Evolutionary conservation across 2,797 vertebrate species (phyloP).

Genomic region (Tachyglossus aculeatus): DNA sequence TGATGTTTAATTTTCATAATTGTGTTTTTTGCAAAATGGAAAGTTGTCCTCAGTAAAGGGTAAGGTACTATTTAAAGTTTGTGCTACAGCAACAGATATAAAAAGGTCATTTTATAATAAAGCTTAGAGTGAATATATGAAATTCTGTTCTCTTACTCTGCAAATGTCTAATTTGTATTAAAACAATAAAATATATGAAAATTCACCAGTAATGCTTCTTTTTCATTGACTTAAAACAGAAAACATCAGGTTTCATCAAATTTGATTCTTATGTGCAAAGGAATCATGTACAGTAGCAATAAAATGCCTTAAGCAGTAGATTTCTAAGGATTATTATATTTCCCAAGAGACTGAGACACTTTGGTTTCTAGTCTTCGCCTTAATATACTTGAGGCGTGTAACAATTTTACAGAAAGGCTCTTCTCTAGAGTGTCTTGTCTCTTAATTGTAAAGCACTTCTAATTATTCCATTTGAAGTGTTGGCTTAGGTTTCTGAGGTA

Average conservation of each 20-base stretch:
- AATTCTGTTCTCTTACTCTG: not conserved
- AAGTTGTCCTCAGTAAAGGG: not conserved
- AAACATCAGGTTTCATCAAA: no score
- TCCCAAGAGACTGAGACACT: slow-evolving; percentile 56
- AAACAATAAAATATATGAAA: no score
- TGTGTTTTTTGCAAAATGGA: slow-evolving; percentile 16
- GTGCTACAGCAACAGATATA: not conserved
- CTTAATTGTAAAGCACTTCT: slow-evolving; percentile 62
- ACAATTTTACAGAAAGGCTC: slow-evolving; percentile 59
- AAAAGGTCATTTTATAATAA: not conserved
- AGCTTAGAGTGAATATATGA: not conserved
- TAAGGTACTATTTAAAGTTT: not conserved
- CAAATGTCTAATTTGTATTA: not conserved
- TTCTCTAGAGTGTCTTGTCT: slow-evolving; percentile 53
- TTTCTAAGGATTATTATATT: slow-evolving; percentile 63
- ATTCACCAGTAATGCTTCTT: no score
- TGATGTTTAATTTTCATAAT: slow-evolving; percentile 43
- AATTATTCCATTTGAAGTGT: slow-evolving; percentile 61
- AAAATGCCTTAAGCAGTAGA: slow-evolving; percentile 32
- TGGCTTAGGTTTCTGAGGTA: slow-evolving; percentile 53
- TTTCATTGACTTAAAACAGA: no score
- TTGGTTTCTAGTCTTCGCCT: slow-evolving; percentile 54
- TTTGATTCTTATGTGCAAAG: no score
- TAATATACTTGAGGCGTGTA: slow-evolving; percentile 50
- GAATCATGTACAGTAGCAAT: no score